These are phyloP conservation scores for Thaumetopoea pityocampa DNA, from an alignment of 1,140 invertebrate genomes.

Conservation along the genomic window DNA sequence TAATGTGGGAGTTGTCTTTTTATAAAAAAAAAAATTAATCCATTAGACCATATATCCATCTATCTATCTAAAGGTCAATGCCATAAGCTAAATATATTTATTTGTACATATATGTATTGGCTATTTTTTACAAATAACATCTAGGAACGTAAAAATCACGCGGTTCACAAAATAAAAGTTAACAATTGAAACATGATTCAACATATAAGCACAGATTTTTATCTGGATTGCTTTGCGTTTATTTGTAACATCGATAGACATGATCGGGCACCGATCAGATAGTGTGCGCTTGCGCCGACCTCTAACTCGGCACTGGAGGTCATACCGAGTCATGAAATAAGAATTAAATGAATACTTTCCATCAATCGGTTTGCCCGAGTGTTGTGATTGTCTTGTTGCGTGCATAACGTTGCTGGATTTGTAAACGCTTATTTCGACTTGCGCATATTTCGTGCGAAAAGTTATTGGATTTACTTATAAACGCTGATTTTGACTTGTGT, in stretches of 20 bases:
- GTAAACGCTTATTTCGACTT: conserved; percentile 3
- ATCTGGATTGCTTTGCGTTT: conserved; percentile 15
- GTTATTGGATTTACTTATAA: too few relatives aligned
- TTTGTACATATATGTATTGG: too few relatives aligned
- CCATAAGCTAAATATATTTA: too few relatives aligned
- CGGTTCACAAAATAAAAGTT: too few relatives aligned
- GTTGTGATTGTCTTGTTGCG: conserved; percentile 7
- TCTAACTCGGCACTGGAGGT: conserved; percentile 37
- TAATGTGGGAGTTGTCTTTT: too few relatives aligned
- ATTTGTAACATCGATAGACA: conserved; percentile 39
- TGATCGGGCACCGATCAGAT: conserved; percentile 48
- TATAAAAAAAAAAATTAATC: too few relatives aligned
- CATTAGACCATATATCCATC: too few relatives aligned
- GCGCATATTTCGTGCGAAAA: not conserved
- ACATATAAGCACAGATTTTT: conserved; percentile 8
- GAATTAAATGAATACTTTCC: conserved; percentile 40
- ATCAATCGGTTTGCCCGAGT: conserved; percentile 19
- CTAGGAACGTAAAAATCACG: too few relatives aligned
- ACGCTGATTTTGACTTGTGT: too few relatives aligned
- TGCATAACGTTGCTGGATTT: too few relatives aligned
- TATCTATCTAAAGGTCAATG: too few relatives aligned
- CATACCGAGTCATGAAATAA: conserved; percentile 50
- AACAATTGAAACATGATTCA: not conserved
- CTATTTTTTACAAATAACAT: too few relatives aligned
- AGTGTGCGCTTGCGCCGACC: conserved; percentile 32